Conservation (phyloP, 2,888 invertebrate genomes). For the Phrixothrix hirtus region DNA sequence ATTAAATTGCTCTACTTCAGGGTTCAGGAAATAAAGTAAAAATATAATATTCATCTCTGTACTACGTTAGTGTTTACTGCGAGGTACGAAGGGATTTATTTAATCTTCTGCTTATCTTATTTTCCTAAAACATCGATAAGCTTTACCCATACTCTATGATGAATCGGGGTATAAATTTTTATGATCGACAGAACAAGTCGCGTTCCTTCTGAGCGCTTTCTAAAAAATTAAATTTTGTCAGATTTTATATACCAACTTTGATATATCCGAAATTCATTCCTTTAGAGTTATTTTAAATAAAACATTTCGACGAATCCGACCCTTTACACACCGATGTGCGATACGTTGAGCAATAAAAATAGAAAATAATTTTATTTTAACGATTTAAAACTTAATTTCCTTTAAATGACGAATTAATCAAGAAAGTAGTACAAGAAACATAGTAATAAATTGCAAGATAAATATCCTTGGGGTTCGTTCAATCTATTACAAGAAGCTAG, state of each 20-base stretch:
- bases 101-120: slow-evolving; percentile 10
- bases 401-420: slow-evolving; percentile 25
- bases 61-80: slow-evolving; percentile 26
- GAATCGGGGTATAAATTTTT: slow-evolving; percentile 21
- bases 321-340: too few species aligned
- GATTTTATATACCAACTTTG: background rate
- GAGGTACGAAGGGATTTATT: slow-evolving; percentile 11
- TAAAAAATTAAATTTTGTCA: slow-evolving; percentile 14
- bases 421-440: slow-evolving; percentile 27
- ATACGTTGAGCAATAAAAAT: too few species aligned
- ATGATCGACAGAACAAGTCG: slow-evolving; percentile 14
- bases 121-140: slow-evolving; percentile 15
- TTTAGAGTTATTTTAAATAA: background rate
- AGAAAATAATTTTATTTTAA: too few species aligned
- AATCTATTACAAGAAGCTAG: slow-evolving; percentile 37
- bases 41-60: slow-evolving; percentile 39
- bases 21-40: slow-evolving; percentile 31
- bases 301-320: too few species aligned
- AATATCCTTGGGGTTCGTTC: slow-evolving; percentile 37
- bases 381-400: slow-evolving; percentile 10
- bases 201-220: slow-evolving; percentile 9
- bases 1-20: slow-evolving; percentile 39
- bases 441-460: slow-evolving; percentile 39
- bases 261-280: background rate
- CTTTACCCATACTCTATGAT: slow-evolving; percentile 17